Evolutionary conservation across 1,140 invertebrate species (phyloP).

Genomic region (Penaeus chinensis): DNA sequence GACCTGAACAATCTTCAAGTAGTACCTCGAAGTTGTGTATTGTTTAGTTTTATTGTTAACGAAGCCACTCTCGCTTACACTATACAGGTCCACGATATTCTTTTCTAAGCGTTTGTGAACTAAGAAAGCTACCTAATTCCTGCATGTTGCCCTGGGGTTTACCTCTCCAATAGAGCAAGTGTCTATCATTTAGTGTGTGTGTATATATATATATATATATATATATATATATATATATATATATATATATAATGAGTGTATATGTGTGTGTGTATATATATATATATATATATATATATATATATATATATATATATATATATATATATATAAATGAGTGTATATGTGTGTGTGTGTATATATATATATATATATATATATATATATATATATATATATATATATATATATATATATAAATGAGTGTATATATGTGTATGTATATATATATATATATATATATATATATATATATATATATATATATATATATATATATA

Average conservation of each 20-base stretch:
- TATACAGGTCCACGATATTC: too few relatives aligned
- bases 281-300: conserved; percentile 24
- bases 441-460: not conserved
- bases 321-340: not conserved
- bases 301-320: conserved; percentile 18
- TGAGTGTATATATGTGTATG: not conserved
- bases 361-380: not conserved
- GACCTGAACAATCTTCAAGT: too few relatives aligned
- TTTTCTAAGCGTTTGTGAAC: too few relatives aligned
- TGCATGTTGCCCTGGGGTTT: too few relatives aligned
- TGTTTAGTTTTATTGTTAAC: too few relatives aligned
- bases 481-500: conserved; percentile 21
- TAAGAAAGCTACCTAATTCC: too few relatives aligned
- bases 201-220: conserved; percentile 18
- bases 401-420: conserved; percentile 26
- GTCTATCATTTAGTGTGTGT: not conserved
- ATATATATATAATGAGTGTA: not conserved
- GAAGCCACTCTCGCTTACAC: too few relatives aligned
- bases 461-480: conserved; percentile 18
- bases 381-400: conserved; percentile 8
- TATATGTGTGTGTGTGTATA: not conserved
- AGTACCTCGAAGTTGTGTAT: too few relatives aligned
- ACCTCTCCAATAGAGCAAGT: not conserved
- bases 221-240: conserved; percentile 3
- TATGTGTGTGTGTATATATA: not conserved